Evolutionary conservation across 2,113 vertebrate genomes (phyloP), one percentile per base, ranked within the genome.

Genomic region (Epinephelus fuscoguttatus): DNA sequence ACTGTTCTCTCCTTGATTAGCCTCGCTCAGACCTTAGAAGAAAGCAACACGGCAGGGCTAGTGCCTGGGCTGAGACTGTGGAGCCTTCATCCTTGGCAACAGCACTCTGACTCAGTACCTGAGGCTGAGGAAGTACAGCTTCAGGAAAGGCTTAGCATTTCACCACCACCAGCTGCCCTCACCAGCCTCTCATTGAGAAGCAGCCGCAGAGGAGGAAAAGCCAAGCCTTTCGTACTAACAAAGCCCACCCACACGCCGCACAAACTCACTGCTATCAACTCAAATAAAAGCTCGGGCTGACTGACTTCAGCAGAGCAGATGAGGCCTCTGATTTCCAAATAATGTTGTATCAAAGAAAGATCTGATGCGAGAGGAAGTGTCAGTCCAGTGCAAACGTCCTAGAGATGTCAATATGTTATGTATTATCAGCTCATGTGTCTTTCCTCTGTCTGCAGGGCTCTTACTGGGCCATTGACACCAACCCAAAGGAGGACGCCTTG

Each of bases 381-480:
- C 14, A 62, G 62, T 78, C 61, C 23, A 7, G 15, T 25, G 49
- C 68, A 59, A 40, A 77, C 40, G 49, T 73, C 53, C 23, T 15
- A 37, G 25, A 40, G 49, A 50, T 78, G 49, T 62, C 59, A 27
- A 33, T 89, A 18, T 25, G 40, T 74, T 12, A n/a, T 62, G 14
- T 86, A 76, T 75, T 61, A 56, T 69, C 25, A 61, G 17, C 82
- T 93, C 83, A 88, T 42, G n/a, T n/a, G 18, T 47, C 45, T 85
- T 60, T 89, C 77, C 59, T 92, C 84, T 86, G 42, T 88, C 82
- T 94, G 21, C 89, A 98, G 97, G 97, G 97, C 60, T 98, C 97
- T 80, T 98, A 98, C 87, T 98, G 97, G 97, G 97, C 97, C 82
- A 98, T 98, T 77, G 97, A 98, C 93, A 97, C 96, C 88, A 98